A percentile compares a stretch with the other conserved stretches of the same genome.
phyloP scores from a whole-genome alignment of 1,140 invertebrate genomes.

The Armadillidium nasatum region DNA sequence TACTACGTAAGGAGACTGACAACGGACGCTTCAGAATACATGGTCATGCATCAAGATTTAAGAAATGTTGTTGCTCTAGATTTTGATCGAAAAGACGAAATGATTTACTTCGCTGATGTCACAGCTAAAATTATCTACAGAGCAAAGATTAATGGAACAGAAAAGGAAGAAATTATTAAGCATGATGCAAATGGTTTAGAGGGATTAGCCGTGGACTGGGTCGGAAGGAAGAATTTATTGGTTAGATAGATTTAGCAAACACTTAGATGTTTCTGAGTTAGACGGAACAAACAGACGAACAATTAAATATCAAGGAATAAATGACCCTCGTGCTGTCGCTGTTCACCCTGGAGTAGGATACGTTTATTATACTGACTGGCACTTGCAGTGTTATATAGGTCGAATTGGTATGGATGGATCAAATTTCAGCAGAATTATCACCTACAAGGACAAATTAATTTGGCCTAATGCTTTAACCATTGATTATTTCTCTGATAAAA shows the following conservation, averaged over 20 bases:
- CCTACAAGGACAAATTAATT: slow-evolving; percentile 88
- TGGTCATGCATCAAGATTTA: slow-evolving; percentile 86
- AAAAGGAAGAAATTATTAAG: slow-evolving; percentile 76
- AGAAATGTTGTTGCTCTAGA: slow-evolving; percentile 95
- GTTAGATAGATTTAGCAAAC: slow-evolving; percentile 92
- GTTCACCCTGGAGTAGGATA: slow-evolving; percentile 93
- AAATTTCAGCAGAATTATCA: slow-evolving; percentile 82
- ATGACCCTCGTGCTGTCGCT: slow-evolving; percentile 86
- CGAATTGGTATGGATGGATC: slow-evolving; percentile 95
- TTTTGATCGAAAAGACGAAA: slow-evolving; percentile 77
- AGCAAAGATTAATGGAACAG: slow-evolving; percentile 52
- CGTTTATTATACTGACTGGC: slow-evolving; percentile 93
- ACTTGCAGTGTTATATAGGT: slow-evolving; percentile 88
- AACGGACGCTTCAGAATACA: slow-evolving; percentile 76
- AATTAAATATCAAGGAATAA: slow-evolving; percentile 70
- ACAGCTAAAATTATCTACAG: slow-evolving; percentile 84
- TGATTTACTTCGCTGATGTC: slow-evolving; percentile 91
- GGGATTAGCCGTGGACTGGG: slow-evolving; percentile 95
- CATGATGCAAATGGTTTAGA: slow-evolving; percentile 92
- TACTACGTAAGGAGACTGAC: slow-evolving; percentile 97
- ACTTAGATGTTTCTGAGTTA: slow-evolving; percentile 82
- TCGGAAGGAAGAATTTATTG: slow-evolving; percentile 93
- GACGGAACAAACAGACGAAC: slow-evolving; percentile 88
- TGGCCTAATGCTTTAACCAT: slow-evolving; percentile 98
- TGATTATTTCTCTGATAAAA: slow-evolving; percentile 89